Percentiles rank a stretch among this genome's conserved stretches.
Evolutionary conservation across 2,888 invertebrate species (phyloP).

Genomic region (Spialia ferax): DNA sequence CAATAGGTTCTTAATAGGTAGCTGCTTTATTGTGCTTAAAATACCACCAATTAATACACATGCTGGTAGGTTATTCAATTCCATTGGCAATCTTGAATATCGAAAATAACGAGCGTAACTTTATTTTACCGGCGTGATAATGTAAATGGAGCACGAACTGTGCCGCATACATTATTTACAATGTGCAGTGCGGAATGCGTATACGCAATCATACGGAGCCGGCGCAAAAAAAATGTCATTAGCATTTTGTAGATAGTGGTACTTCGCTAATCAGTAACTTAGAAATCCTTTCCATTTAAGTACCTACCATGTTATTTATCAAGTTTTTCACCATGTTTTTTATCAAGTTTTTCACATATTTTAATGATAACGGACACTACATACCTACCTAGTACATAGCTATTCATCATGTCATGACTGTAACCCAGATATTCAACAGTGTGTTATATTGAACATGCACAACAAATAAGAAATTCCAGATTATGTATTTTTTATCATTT

Average conservation of each 20-base stretch:
- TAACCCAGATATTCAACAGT: not conserved
- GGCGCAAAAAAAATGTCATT: constrained; percentile 72
- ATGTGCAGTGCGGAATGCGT: constrained; percentile 68
- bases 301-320: constrained; percentile 14
- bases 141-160: constrained; percentile 81
- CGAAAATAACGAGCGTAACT: constrained; percentile 66
- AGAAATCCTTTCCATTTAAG: constrained; percentile 54
- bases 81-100: constrained; percentile 45
- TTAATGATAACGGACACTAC: constrained; percentile 6
- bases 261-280: constrained; percentile 48
- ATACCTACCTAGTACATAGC: too few relatives aligned
- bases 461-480: not conserved
- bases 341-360: constrained; percentile 2
- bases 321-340: constrained; percentile 14
- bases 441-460: not conserved
- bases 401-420: not conserved
- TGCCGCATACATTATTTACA: constrained; percentile 73
- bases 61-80: not conserved
- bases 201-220: constrained; percentile 69
- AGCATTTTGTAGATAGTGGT: constrained; percentile 53
- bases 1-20: too few relatives aligned
- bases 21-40: not conserved
- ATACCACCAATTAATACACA: not conserved
- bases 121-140: constrained; percentile 77
- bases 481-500: too few relatives aligned